These are phyloP conservation scores for Siphamia tubifer DNA, from an alignment of 2,113 vertebrate species.

Conservation along the genomic window DNA sequence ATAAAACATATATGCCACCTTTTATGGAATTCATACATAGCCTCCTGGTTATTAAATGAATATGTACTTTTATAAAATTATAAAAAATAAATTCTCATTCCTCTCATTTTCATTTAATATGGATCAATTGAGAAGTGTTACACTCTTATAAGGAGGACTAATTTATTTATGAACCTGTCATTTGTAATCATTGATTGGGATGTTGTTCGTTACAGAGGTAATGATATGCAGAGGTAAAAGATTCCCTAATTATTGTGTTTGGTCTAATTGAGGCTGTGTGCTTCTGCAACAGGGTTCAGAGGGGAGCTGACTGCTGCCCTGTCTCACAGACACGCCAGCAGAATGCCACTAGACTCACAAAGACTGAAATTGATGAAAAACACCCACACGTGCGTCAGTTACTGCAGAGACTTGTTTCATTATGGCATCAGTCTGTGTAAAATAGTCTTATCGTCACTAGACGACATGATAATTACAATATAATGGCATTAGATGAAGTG, in stretches of 20 bases:
- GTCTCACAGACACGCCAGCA: conserved; percentile 29
- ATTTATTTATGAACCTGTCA: conserved; percentile 97
- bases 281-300: conserved; percentile 86
- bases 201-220: conserved; percentile 86
- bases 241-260: conserved; percentile 93
- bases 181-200: conserved; percentile 89
- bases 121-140: conserved; percentile 83
- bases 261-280: conserved; percentile 89
- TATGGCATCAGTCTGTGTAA: background rate
- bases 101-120: conserved; percentile 79
- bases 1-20: background rate
- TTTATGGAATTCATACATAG: background rate
- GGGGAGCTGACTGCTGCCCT: conserved; percentile 83
- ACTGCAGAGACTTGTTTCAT: background rate
- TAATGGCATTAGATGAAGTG: background rate
- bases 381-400: background rate
- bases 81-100: conserved; percentile 1
- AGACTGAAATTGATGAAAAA: background rate
- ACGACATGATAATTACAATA: background rate
- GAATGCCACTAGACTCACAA: conserved; percentile 16
- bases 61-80: background rate
- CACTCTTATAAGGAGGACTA: conserved; percentile 85
- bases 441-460: background rate
- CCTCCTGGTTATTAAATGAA: background rate
- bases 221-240: conserved; percentile 90